Conservation (phyloP, 2,113 vertebrate genomes). For the Pluvialis apricaria region DNA sequence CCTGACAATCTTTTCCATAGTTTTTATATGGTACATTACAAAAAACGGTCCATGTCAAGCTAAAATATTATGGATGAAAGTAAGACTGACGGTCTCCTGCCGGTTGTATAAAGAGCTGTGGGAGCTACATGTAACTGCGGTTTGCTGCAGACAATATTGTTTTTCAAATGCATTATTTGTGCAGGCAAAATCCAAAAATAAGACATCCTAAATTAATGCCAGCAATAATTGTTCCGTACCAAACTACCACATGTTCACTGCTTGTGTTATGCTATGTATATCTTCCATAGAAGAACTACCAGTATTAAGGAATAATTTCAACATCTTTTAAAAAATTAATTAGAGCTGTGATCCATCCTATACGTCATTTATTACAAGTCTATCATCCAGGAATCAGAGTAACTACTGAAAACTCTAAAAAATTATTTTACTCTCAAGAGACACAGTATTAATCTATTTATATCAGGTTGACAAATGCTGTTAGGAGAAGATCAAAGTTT, state of each 20-base stretch:
- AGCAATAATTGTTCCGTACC: not conserved
- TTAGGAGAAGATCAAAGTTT: not conserved
- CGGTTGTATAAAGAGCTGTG: not conserved
- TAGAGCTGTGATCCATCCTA: not conserved
- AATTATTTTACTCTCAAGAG: not conserved
- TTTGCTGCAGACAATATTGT: not conserved
- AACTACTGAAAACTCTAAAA: not conserved
- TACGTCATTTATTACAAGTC: not conserved
- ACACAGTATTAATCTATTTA: not conserved
- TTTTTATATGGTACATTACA: not conserved
- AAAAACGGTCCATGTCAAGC: accelerated
- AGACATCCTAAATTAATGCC: not conserved
- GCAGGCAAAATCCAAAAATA: not conserved
- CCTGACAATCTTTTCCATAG: not conserved
- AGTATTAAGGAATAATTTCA: not conserved
- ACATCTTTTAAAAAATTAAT: not conserved
- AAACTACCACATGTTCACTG: not conserved
- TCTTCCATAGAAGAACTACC: not conserved
- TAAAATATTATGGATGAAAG: not conserved
- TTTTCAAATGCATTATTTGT: not conserved
- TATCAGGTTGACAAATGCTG: not conserved
- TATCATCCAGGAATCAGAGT: not conserved
- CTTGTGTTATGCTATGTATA: not conserved
- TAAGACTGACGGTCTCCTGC: not conserved
- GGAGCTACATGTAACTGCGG: not conserved